Evolutionary conservation across 2,888 invertebrate genomes (phyloP).

Genomic region (Drosophila setosimentum): DNA sequence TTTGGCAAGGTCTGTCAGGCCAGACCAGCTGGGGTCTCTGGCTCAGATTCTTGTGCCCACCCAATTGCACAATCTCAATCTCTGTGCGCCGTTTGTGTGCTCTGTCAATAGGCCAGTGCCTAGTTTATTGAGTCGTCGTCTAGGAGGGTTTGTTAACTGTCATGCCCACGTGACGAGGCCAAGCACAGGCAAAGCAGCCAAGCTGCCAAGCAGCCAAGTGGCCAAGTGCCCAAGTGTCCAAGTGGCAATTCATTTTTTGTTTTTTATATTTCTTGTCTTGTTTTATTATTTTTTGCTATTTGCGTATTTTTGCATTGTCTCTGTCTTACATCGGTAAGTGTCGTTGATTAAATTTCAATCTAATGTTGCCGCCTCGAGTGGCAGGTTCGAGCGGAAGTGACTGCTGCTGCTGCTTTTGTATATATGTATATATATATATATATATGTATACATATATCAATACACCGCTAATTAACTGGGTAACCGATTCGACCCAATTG

Average conservation of each 20-base stretch:
- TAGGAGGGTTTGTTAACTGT: conserved; percentile 71
- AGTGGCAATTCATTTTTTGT: conserved; percentile 69
- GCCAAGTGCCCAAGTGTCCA: conserved; percentile 64
- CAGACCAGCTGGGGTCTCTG: conserved; percentile 67
- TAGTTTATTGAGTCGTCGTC: conserved; percentile 72
- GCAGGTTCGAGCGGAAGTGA: conserved; percentile 43
- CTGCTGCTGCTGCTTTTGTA: conserved; percentile 4
- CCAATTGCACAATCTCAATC: conserved; percentile 78
- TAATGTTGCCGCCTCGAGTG: conserved; percentile 37
- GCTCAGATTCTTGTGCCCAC: conserved; percentile 75
- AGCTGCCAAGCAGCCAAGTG: not conserved
- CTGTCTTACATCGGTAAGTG: conserved; percentile 29
- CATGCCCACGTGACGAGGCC: conserved; percentile 75
- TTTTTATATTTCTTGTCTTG: conserved; percentile 9
- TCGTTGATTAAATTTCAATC: conserved; percentile 72
- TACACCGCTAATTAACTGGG: conserved; percentile 56
- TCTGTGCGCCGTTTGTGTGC: conserved; percentile 40
- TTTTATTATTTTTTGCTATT: conserved; percentile 18
- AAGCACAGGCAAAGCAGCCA: conserved; percentile 30
- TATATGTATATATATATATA: conserved; percentile 24
- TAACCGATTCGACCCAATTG: conserved; percentile 62
- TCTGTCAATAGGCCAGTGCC: conserved; percentile 74
- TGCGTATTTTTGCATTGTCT: conserved; percentile 41
- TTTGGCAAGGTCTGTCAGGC: conserved; percentile 68
- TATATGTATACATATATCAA: conserved; percentile 38